A percentile compares a stretch with the other conserved stretches of the same genome.
Conservation (phyloP, 2,888 invertebrate genomes). For the Clistopyga incitator region DNA sequence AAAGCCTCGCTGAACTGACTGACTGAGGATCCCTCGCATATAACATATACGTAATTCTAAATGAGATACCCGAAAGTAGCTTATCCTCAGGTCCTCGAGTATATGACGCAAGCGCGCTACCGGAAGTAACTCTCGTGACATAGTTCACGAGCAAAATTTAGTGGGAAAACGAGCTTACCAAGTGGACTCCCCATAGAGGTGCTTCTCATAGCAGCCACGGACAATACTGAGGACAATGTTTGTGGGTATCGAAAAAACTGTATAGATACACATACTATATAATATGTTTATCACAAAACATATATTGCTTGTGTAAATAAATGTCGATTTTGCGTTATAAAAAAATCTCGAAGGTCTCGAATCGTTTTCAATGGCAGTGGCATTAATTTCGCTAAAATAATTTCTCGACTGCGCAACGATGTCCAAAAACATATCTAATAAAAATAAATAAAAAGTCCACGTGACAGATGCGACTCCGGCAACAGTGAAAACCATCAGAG, state of each 20-base stretch:
- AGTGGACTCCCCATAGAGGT: conserved; percentile 1
- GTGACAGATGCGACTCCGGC: not conserved
- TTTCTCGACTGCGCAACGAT: no score
- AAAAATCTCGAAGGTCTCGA: no score
- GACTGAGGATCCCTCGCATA: not conserved
- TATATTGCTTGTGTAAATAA: no score
- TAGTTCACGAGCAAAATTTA: conserved; percentile 13
- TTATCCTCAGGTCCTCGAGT: not conserved
- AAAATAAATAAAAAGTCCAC: no score
- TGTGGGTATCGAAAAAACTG: not conserved
- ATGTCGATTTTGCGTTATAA: no score
- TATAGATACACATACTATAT: not conserved
- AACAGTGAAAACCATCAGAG: not conserved
- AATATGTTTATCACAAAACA: conserved; percentile 7
- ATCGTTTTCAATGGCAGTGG: no score
- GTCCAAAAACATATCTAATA: no score
- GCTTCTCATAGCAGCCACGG: not conserved
- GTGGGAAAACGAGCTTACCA: conserved; percentile 4
- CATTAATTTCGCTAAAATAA: no score
- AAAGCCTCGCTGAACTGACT: no score
- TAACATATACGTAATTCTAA: not conserved
- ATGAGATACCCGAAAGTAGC: conserved; percentile 17
- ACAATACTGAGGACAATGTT: not conserved
- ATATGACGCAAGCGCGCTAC: not conserved
- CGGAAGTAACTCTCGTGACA: not conserved